A percentile compares a stretch with the other conserved stretches of the same genome.
Conservation (phyloP, 2,113 vertebrate species). For the Pteruthius melanotis region DNA sequence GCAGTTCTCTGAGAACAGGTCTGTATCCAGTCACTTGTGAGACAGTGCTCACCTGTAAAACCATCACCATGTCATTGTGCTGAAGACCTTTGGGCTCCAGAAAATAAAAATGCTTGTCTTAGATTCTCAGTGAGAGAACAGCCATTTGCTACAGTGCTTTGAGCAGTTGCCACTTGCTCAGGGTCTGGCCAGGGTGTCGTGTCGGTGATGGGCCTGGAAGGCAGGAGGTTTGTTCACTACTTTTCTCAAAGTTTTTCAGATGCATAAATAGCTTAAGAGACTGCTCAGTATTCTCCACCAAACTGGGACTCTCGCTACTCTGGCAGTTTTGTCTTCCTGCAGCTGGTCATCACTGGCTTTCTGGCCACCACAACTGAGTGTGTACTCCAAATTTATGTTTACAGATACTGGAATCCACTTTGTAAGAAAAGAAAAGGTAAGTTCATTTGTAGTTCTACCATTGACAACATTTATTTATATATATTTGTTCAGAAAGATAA, state of each 20-base stretch:
- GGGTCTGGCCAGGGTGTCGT: fast-evolving
- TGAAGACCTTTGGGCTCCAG: not conserved
- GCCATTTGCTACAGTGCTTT: fast-evolving
- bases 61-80: not conserved
- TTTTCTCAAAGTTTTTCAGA: not conserved
- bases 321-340: not conserved
- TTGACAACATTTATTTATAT: not conserved
- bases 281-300: not conserved
- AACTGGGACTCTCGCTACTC: not conserved
- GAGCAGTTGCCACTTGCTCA: not conserved
- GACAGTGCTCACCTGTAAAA: not conserved
- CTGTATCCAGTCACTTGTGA: not conserved
- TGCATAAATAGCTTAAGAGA: not conserved
- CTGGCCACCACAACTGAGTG: fast-evolving
- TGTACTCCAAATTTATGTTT: not conserved
- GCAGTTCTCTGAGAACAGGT: not conserved
- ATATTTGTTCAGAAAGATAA: not conserved
- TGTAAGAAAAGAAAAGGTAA: not conserved
- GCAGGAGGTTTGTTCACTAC: not conserved
- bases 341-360: fast-evolving
- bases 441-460: not conserved
- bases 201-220: not conserved
- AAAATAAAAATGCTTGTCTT: not conserved
- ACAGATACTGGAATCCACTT: not conserved
- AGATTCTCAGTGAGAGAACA: not conserved